phyloP scores from a whole-genome alignment of 2,888 invertebrate genomes.

The Thumatha senex region DNA sequence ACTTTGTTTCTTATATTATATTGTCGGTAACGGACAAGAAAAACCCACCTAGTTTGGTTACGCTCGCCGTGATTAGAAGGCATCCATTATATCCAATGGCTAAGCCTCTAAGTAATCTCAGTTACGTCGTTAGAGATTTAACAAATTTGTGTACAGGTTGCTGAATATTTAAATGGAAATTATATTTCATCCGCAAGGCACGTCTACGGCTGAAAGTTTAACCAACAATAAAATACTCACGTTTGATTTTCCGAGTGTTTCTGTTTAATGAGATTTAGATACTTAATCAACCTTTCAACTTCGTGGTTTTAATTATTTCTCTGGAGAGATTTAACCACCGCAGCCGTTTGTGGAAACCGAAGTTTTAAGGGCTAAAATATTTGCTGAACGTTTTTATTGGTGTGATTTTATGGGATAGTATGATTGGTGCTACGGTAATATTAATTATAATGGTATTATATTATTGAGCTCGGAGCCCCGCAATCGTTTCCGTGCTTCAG shows the following conservation, averaged over 20 bases:
- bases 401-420: too few relatives aligned
- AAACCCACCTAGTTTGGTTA: slow-evolving; percentile 29
- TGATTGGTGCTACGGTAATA: too few relatives aligned
- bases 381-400: slow-evolving; percentile 5
- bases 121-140: slow-evolving; percentile 25
- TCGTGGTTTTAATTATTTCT: slow-evolving; percentile 12
- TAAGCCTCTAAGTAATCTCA: slow-evolving; percentile 30
- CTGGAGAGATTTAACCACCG: neutral
- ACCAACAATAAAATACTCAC: slow-evolving; percentile 13
- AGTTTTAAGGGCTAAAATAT: slow-evolving; percentile 7
- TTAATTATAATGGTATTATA: too few relatives aligned
- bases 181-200: slow-evolving; percentile 6
- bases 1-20: too few relatives aligned
- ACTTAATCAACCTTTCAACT: slow-evolving; percentile 10
- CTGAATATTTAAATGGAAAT: slow-evolving; percentile 21
- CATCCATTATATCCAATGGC: slow-evolving; percentile 25
- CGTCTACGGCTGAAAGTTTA: slow-evolving; percentile 5
- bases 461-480: too few relatives aligned
- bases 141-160: slow-evolving; percentile 16
- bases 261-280: slow-evolving; percentile 14
- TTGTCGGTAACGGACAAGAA: slow-evolving; percentile 11
- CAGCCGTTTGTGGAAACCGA: slow-evolving; percentile 3
- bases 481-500: too few relatives aligned
- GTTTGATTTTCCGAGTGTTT: slow-evolving; percentile 9
- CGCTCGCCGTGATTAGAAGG: slow-evolving; percentile 32